Conservation (phyloP, 2,797 vertebrate species). For the Tapirus indicus region DNA sequence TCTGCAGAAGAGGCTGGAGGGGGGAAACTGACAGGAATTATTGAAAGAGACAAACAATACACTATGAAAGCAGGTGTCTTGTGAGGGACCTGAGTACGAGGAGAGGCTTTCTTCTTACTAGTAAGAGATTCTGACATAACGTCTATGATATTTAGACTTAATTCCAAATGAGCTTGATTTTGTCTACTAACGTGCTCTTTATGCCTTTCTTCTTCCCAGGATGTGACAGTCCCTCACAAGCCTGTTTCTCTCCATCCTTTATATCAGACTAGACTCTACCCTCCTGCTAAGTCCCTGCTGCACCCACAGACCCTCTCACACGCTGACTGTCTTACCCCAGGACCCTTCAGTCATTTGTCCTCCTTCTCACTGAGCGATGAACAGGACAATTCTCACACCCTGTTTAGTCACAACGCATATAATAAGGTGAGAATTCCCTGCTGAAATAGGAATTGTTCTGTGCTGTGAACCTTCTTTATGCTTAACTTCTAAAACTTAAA, state of each 20-base stretch:
- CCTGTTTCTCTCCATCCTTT: conserved; percentile 77
- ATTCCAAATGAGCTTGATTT: neutral
- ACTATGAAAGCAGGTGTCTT: neutral
- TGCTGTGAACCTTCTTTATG: neutral
- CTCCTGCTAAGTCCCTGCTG: conserved; percentile 81
- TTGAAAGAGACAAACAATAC: neutral
- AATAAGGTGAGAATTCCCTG: conserved; percentile 80
- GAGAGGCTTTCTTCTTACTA: neutral
- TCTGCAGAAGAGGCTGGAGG: neutral
- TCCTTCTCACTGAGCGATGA: conserved; percentile 67
- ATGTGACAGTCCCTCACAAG: conserved; percentile 63
- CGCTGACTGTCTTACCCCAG: conserved; percentile 77
- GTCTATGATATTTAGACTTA: neutral
- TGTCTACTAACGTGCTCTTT: conserved; percentile 66
- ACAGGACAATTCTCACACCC: conserved; percentile 74
- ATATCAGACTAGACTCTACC: conserved; percentile 79
- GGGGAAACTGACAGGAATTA: neutral
- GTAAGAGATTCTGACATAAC: neutral
- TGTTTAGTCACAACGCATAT: conserved; percentile 75
- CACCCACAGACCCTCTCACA: conserved; percentile 65
- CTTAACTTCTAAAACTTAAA: conserved; percentile 42
- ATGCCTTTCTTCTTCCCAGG: conserved; percentile 79
- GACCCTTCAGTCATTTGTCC: conserved; percentile 84
- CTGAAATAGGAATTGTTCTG: neutral
- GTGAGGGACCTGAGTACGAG: neutral